Base-by-base conservation (phyloP, 2,113 vertebrate genomes). In the Ariopsis seemanni region DNA sequence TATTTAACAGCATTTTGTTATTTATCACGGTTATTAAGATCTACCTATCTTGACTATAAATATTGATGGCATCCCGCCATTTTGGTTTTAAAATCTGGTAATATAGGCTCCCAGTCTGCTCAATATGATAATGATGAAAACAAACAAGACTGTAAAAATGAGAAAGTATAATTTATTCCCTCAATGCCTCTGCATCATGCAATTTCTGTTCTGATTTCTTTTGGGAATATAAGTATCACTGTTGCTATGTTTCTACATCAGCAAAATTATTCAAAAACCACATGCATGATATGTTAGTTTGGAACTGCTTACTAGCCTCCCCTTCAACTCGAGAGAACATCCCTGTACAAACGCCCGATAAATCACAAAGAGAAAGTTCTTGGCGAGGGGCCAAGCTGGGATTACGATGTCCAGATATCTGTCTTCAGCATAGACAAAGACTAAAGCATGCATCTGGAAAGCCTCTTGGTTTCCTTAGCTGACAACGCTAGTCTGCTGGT, bases 341-440 rank as follows among this genome's bases (percentile, higher is more conserved):
- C 82, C 58, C 83, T 85, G 27, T 69, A 71, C 85, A 79, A 85
- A 88, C 84, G 74, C 10, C 85, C 85, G 63, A 88, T 91, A 89
- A 90, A 90, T 91, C 89, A 90, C 34, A 25, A 25, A 78, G 88
- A 58, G 82, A 88, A 84, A 65, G 62, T 89, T 86, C 86, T 85
- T 88, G 89, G 90, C 86, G 17, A 74, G 20, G 18, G 48, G 89
- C 90, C 90, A 91, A 83, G 69, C 58, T 74, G 72, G 85, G 74
- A 89, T 90, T 90, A 88, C 80, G 63, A 88, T 90, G 88, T 91
- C 89, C 89, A 89, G 91, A 90, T 91, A 91, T 88, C 85, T 90
- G 91, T 89, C 86, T 91, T 88, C 88, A 88, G 88, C 85, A 88
- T n/a, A 86, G 86, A 88, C 72, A 65, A 86, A 88, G 88, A 87